Base-by-base conservation (phyloP, 2,888 invertebrate species). In the Pollenia labialis region DNA sequence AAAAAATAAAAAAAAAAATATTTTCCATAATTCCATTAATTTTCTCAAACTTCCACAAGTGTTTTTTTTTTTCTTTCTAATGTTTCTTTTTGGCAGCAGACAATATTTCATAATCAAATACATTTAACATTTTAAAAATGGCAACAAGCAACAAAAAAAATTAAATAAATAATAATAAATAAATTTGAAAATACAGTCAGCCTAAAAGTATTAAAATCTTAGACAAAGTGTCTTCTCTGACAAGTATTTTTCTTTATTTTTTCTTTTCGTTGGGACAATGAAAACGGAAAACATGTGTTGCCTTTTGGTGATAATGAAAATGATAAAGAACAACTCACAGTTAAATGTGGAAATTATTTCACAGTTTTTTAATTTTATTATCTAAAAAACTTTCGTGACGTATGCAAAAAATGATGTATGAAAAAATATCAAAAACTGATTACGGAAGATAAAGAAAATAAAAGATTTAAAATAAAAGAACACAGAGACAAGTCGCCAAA, bases 211-310 rank as follows among this genome's bases (percentile, higher is more conserved):
- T 46, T 8, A 40, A 64, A 54, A 46, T 62, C 80, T 42, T 14
- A 81, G 80, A 71, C 80, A 81, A 54, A 56, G 32, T 81, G 80
- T 72, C 80, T 81, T 81, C 62, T 52, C 50, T 12, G n/a, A 56
- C 2, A 79, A 32, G 10, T 8, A 40, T 56, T 56, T 69, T 52
- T 42, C n/a, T 16, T 54, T 54, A 3, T 11, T 14, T 12, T 56
- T 76, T 58, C 11, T 14, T 32, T 9, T 32, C 16, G 23, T 48
- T 40, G 48, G 18, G n/a, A 52, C n/a, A 54, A 54, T 23, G 46
- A 44, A 71, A 69, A 80, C 11, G 9, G 46, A 72, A 71, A 72
- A 54, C 71, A 80, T 16, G 69, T 79, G 79, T 50, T 58, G 44
- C 54, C 32, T 50, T 62, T 12, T 18, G 60, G 12, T 58, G 69